These are phyloP conservation scores for Macrocentrus cingulum DNA, from an alignment of 1,140 invertebrate species.

Conservation along the genomic window DNA sequence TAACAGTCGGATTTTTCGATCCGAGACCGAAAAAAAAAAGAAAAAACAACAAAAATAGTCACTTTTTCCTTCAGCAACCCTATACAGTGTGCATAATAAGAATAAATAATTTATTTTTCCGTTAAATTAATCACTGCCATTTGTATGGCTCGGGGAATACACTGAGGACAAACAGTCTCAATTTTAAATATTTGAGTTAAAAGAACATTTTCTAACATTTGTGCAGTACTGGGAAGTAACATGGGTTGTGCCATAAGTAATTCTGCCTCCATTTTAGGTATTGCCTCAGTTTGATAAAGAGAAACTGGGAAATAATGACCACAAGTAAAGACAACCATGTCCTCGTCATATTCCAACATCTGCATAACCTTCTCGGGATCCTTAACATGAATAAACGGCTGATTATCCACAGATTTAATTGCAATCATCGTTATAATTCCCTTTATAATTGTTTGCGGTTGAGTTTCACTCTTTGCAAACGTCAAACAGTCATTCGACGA, in stretches of 20 bases:
- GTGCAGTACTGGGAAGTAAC: slow-evolving; percentile 50
- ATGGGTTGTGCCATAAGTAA: slow-evolving; percentile 44
- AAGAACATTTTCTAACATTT: slow-evolving; percentile 46
- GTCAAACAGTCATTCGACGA: slow-evolving; percentile 50
- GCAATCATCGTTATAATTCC: slow-evolving; percentile 51
- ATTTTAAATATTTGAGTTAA: slow-evolving; percentile 41
- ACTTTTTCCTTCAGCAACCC: no score
- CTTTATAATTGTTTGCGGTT: slow-evolving; percentile 52
- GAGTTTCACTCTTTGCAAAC: slow-evolving; percentile 45
- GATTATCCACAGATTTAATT: slow-evolving; percentile 44
- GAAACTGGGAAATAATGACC: slow-evolving; percentile 54
- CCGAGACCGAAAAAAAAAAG: no score
- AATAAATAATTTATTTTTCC: slow-evolving; percentile 35
- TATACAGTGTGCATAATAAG: no score
- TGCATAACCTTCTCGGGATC: slow-evolving; percentile 46
- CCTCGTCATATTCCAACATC: slow-evolving; percentile 47
- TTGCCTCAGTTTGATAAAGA: slow-evolving; percentile 46
- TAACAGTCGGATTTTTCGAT: no score
- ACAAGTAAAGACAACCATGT: slow-evolving; percentile 55
- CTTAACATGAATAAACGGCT: slow-evolving; percentile 55
- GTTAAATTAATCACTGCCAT: slow-evolving; percentile 40
- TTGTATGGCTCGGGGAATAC: slow-evolving; percentile 47
- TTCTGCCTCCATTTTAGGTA: slow-evolving; percentile 53
- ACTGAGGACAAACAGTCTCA: slow-evolving; percentile 51
- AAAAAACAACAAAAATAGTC: no score